Percentiles rank a stretch among this genome's conserved stretches.
Evolutionary conservation across 2,113 vertebrate species (phyloP).

Genomic region (Mastomys natalensis): DNA sequence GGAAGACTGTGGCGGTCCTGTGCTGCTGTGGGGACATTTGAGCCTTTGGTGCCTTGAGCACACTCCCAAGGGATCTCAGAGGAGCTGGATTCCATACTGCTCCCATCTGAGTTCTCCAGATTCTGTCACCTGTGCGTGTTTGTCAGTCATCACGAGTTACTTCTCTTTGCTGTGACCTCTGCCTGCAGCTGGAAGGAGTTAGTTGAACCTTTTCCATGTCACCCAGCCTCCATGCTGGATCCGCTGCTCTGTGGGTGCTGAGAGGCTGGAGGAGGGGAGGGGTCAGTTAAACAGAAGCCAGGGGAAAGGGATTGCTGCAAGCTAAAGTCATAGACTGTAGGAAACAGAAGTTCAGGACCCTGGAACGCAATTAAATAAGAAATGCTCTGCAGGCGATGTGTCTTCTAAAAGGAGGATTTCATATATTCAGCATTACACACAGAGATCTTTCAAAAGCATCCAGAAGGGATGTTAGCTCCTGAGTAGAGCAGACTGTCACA

Average conservation of each 20-base stretch:
- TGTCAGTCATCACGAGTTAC: neutral
- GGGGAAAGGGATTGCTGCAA: constrained; percentile 21
- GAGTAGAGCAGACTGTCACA: constrained; percentile 67
- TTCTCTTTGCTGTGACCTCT: constrained; percentile 53
- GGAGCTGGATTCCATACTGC: neutral
- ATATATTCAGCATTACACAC: constrained; percentile 62
- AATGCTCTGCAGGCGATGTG: constrained; percentile 69
- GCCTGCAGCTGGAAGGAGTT: neutral
- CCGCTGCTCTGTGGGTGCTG: constrained; percentile 16
- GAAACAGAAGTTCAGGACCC: constrained; percentile 78
- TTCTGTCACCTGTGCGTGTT: neutral
- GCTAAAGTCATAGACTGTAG: constrained; percentile 72
- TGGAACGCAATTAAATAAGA: constrained; percentile 81
- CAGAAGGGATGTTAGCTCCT: neutral
- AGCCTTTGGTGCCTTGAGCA: neutral
- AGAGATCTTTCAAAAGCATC: constrained; percentile 56
- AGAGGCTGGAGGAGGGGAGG: constrained; percentile 18
- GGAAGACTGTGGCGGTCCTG: neutral
- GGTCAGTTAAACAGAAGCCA: constrained; percentile 33
- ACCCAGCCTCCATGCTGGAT: neutral
- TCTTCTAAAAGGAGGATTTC: constrained; percentile 74
- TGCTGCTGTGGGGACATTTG: neutral
- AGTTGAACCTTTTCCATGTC: neutral
- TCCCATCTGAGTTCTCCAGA: neutral
- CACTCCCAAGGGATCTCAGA: neutral